phyloP scores from a whole-genome alignment of 2,888 invertebrate species.

The Glaucopsyche alexis region DNA sequence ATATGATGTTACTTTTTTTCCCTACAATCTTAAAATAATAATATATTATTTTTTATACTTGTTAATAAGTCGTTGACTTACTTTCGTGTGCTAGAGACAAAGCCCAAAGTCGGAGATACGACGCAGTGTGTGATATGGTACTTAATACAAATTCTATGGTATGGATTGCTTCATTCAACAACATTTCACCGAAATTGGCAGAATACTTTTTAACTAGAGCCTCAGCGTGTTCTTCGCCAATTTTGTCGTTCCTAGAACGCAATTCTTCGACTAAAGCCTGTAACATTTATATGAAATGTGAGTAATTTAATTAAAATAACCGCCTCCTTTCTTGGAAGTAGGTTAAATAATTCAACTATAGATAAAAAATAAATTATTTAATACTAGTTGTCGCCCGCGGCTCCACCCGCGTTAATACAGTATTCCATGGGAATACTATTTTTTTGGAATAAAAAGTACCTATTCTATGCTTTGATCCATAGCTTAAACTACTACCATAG shows the following conservation, averaged over 20 bases:
- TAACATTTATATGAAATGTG: neutral
- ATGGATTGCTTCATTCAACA: conserved; percentile 91
- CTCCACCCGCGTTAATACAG: too few relatives aligned
- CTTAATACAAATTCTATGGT: conserved; percentile 94
- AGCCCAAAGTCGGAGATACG: conserved; percentile 94
- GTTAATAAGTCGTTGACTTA: conserved; percentile 65
- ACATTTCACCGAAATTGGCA: conserved; percentile 82
- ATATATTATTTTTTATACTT: too few relatives aligned
- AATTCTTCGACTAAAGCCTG: neutral
- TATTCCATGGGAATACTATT: too few relatives aligned
- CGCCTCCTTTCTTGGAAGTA: too few relatives aligned
- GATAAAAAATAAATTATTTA: too few relatives aligned
- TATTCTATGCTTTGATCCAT: too few relatives aligned
- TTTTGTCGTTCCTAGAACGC: neutral
- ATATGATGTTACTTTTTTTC: too few relatives aligned
- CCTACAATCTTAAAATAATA: too few relatives aligned
- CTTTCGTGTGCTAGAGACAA: conserved; percentile 92
- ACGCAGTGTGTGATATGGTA: conserved; percentile 94
- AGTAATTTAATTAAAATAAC: neutral
- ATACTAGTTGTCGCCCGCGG: too few relatives aligned
- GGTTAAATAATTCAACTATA: too few relatives aligned
- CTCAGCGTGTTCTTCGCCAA: neutral
- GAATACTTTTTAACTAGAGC: conserved; percentile 43
- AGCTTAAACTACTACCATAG: too few relatives aligned
- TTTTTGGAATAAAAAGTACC: too few relatives aligned